phyloP scores from a whole-genome alignment of 2,797 vertebrate genomes.

The Chelon auratus region DNA sequence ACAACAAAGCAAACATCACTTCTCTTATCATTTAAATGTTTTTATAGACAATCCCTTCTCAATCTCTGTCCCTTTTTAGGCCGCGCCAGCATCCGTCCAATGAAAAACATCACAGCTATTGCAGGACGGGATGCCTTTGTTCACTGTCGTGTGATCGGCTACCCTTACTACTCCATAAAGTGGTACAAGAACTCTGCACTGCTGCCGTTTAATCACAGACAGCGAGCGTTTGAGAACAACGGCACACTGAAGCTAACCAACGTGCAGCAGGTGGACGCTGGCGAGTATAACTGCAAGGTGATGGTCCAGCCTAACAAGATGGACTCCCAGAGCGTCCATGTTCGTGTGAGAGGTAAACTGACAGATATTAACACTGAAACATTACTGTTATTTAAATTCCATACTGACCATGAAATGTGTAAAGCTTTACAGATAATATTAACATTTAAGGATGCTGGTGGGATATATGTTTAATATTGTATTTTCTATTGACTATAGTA shows the following conservation, averaged over 20 bases:
- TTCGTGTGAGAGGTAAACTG: slow-evolving; percentile 93
- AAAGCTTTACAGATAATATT: not conserved
- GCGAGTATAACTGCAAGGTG: slow-evolving; percentile 97
- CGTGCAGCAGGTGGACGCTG: slow-evolving; percentile 96
- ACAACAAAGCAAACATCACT: slow-evolving; percentile 29
- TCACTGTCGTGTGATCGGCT: slow-evolving; percentile 98
- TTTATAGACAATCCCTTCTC: slow-evolving; percentile 82
- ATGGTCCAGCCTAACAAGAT: slow-evolving; percentile 96
- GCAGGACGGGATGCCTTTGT: slow-evolving; percentile 96
- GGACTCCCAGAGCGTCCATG: slow-evolving; percentile 95
- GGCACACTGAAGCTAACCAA: slow-evolving; percentile 96
- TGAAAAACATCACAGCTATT: slow-evolving; percentile 99
- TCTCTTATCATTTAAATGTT: slow-evolving; percentile 64
- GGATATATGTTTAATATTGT: not conserved
- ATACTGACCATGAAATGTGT: not conserved
- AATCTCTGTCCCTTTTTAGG: slow-evolving; percentile 84
- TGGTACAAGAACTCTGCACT: slow-evolving; percentile 99
- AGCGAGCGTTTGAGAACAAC: slow-evolving; percentile 98
- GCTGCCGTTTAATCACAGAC: slow-evolving; percentile 97
- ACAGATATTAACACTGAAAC: not conserved
- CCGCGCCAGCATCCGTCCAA: slow-evolving; percentile 95
- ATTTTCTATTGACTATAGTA: too few species aligned
- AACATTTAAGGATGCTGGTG: not conserved
- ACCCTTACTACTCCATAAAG: slow-evolving; percentile 99
- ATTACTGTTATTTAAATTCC: not conserved